phyloP scores from a whole-genome alignment of 2,888 invertebrate species.

The Drosophila picticornis region DNA sequence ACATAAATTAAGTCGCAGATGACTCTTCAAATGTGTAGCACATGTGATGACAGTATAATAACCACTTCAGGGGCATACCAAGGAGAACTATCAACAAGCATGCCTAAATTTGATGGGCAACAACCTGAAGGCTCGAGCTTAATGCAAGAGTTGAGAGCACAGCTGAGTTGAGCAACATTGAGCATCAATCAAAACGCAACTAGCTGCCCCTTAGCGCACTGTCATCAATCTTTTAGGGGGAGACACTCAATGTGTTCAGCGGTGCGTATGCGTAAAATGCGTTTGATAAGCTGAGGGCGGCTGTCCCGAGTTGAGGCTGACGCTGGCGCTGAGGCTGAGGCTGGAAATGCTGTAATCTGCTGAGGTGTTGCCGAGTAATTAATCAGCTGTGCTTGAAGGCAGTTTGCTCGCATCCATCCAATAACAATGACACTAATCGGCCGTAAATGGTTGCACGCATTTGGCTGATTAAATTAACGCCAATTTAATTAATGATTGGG shows the following conservation, averaged over 20 bases:
- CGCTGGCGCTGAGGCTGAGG: background rate
- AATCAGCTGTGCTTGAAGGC: constrained; percentile 47
- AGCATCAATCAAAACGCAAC: constrained; percentile 38
- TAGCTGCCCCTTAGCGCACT: constrained; percentile 14
- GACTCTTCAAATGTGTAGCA: background rate
- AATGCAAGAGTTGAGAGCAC: constrained; percentile 29
- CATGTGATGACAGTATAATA: background rate
- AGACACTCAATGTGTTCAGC: constrained; percentile 36
- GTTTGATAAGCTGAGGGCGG: constrained; percentile 20
- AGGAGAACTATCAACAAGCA: background rate
- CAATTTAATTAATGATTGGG: constrained; percentile 33
- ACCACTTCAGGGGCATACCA: background rate
- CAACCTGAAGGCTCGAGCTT: constrained; percentile 18
- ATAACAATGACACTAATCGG: constrained; percentile 63
- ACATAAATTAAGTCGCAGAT: background rate
- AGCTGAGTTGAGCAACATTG: constrained; percentile 20
- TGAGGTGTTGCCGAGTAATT: constrained; percentile 47
- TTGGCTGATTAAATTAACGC: constrained; percentile 58
- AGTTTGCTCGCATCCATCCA: constrained; percentile 15
- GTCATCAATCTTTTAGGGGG: constrained; percentile 62
- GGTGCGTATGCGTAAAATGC: constrained; percentile 65
- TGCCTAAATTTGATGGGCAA: constrained; percentile 48
- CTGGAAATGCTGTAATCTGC: background rate
- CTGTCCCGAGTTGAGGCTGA: constrained; percentile 4
- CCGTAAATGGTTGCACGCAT: constrained; percentile 44